phyloP scores from a whole-genome alignment of 2,888 invertebrate species.

The Caenorhabditis sp. region DNA sequence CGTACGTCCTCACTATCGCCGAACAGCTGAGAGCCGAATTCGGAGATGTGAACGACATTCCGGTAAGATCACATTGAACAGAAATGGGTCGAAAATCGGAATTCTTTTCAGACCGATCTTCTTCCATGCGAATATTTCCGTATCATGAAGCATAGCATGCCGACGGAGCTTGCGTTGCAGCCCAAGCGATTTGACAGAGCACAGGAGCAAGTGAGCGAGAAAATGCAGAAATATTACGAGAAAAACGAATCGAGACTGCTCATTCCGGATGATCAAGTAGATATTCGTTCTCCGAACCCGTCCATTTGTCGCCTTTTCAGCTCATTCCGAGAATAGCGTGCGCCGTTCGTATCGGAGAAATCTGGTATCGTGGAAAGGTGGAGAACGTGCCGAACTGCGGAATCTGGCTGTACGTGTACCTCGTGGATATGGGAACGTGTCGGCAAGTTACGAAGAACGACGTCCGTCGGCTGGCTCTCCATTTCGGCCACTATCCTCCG shows the following conservation, averaged over 20 bases:
- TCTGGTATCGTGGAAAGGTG: conserved; percentile 31
- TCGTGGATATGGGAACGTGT: conserved; percentile 23
- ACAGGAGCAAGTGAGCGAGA: not conserved
- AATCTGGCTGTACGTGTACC: conserved; percentile 18
- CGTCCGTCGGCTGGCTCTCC: conserved; percentile 2
- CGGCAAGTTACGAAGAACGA: conserved; percentile 5
- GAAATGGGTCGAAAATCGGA: no score
- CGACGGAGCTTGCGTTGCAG: conserved; percentile 26
- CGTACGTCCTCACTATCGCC: conserved; percentile 26
- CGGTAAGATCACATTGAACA: no score
- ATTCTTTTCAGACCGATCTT: conserved; percentile 18
- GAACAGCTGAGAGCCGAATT: conserved; percentile 9
- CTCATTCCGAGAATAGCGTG: conserved; percentile 26
- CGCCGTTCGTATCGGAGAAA: conserved; percentile 8
- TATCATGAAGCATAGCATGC: conserved; percentile 29
- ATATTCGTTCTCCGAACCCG: not conserved
- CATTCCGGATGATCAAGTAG: conserved; percentile 11
- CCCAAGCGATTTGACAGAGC: conserved; percentile 34
- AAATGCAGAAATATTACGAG: conserved; percentile 12
- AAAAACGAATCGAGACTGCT: not conserved
- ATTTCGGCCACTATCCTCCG: conserved; percentile 43
- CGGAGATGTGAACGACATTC: no score
- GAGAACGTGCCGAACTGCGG: conserved; percentile 6
- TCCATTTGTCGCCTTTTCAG: conserved; percentile 1
- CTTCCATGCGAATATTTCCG: conserved; percentile 36